phyloP scores from a whole-genome alignment of 2,888 invertebrate genomes.

The Timema cristinae region DNA sequence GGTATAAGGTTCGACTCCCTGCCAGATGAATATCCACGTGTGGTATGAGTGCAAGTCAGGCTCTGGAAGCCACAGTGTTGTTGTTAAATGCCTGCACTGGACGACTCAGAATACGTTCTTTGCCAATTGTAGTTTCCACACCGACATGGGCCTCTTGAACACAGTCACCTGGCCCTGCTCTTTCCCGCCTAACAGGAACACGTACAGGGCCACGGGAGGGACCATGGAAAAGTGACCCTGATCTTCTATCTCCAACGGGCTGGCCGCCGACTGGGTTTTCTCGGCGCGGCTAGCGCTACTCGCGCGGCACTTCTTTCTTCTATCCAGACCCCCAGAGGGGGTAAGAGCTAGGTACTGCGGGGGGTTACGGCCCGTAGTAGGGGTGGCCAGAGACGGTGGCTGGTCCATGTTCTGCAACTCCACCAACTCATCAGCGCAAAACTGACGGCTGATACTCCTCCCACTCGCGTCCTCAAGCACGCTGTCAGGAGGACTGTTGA shows the following conservation, averaged over 20 bases:
- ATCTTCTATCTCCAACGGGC: constrained; percentile 27
- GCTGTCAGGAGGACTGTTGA: constrained; percentile 61
- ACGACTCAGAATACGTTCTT: constrained; percentile 35
- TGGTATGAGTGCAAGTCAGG: too few relatives aligned
- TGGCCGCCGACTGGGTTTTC: constrained; percentile 30
- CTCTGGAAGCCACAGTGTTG: too few relatives aligned
- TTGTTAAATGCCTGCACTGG: not conserved
- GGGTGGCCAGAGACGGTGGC: constrained; percentile 18
- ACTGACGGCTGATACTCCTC: constrained; percentile 39
- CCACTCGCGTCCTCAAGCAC: constrained; percentile 53
- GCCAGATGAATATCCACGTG: too few relatives aligned
- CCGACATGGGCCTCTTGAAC: constrained; percentile 69
- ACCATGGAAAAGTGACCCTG: constrained; percentile 27
- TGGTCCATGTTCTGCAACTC: constrained; percentile 38
- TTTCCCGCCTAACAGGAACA: constrained; percentile 73
- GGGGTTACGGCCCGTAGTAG: constrained; percentile 14
- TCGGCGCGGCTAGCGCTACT: constrained; percentile 57
- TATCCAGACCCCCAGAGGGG: constrained; percentile 33
- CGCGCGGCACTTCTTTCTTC: constrained; percentile 46
- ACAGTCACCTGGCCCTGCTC: constrained; percentile 74
- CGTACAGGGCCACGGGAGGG: constrained; percentile 53
- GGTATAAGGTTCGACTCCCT: too few relatives aligned
- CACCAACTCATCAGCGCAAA: constrained; percentile 37
- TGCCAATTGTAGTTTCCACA: constrained; percentile 69
- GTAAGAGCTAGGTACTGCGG: constrained; percentile 40